Percentiles rank a stretch among this genome's conserved stretches.
phyloP scores from a whole-genome alignment of 1,140 invertebrate genomes.

The Bicyclus anynana region DNA sequence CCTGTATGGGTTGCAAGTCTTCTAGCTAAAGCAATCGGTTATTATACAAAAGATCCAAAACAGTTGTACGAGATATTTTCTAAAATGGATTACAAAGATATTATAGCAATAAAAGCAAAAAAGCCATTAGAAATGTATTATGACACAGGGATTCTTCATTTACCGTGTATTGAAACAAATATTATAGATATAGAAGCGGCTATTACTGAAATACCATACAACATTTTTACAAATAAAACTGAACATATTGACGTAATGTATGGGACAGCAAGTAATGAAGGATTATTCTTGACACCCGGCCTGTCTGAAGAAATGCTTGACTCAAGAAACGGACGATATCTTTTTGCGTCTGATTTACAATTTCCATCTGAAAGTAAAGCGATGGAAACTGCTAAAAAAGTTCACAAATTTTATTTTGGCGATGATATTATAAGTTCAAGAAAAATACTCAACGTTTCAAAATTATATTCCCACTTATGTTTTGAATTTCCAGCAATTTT shows the following conservation, averaged over 20 bases:
- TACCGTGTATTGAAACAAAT: conserved; percentile 57
- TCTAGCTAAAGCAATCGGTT: conserved; percentile 47
- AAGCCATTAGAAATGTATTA: conserved; percentile 52
- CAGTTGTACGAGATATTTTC: conserved; percentile 57
- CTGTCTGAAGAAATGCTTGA: conserved; percentile 41
- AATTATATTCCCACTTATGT: conserved; percentile 55
- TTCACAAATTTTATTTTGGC: conserved; percentile 58
- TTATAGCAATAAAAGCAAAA: conserved; percentile 36
- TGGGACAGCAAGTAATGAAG: conserved; percentile 57
- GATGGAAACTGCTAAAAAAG: conserved; percentile 23
- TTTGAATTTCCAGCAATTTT: conserved; percentile 55
- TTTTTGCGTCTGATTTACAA: conserved; percentile 58
- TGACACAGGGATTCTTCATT: conserved; percentile 51
- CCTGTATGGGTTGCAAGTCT: conserved; percentile 54
- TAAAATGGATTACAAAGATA: conserved; percentile 38
- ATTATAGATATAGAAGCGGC: conserved; percentile 46
- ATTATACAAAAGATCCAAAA: conserved; percentile 47
- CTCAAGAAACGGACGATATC: conserved; percentile 46
- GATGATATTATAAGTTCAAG: conserved; percentile 41
- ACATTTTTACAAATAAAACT: conserved; percentile 42
- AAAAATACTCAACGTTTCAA: conserved; percentile 38
- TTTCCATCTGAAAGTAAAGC: conserved; percentile 46
- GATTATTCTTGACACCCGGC: conserved; percentile 45
- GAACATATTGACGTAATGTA: conserved; percentile 53
- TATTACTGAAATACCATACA: conserved; percentile 56